A percentile compares a stretch with the other conserved stretches of the same genome.
Conservation (phyloP, 2,888 invertebrate genomes). For the Andrena fulva region DNA sequence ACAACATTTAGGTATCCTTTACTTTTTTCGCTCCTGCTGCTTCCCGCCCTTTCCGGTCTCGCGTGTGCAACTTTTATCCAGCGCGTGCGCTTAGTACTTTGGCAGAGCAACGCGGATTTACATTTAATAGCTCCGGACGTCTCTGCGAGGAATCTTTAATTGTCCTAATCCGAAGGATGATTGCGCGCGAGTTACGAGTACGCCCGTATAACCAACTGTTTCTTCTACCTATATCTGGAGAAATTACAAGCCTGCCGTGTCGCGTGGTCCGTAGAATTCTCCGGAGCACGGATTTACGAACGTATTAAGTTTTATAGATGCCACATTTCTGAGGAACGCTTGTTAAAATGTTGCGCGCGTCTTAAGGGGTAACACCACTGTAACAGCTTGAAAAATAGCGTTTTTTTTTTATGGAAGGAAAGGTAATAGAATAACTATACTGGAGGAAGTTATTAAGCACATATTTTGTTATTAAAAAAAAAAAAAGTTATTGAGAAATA, state of each 20-base stretch:
- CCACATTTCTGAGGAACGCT: conserved; percentile 6
- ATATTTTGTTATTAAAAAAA: too few species aligned
- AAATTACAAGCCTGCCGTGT: neutral
- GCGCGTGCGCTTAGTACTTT: neutral
- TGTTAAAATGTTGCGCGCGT: conserved; percentile 17
- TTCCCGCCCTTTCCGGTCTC: conserved; percentile 19
- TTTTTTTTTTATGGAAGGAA: too few species aligned
- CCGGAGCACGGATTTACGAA: conserved; percentile 31
- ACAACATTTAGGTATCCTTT: conserved; percentile 6
- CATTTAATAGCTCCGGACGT: neutral
- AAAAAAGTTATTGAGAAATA: too few species aligned
- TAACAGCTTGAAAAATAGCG: too few species aligned
- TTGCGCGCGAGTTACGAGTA: too few species aligned
- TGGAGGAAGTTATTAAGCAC: too few species aligned
- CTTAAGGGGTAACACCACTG: too few species aligned
- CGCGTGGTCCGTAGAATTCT: neutral
- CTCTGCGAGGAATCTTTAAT: too few species aligned
- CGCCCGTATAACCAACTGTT: too few species aligned
- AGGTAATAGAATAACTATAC: too few species aligned
- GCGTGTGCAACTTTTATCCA: conserved; percentile 14
- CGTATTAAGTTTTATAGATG: conserved; percentile 31
- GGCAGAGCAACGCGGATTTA: neutral
- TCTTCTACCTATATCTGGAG: too few species aligned
- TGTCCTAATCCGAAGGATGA: too few species aligned
- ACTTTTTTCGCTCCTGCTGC: conserved; percentile 41